Evolutionary conservation across 2,888 invertebrate genomes (phyloP).

Genomic region (Alsophila aescularia): DNA sequence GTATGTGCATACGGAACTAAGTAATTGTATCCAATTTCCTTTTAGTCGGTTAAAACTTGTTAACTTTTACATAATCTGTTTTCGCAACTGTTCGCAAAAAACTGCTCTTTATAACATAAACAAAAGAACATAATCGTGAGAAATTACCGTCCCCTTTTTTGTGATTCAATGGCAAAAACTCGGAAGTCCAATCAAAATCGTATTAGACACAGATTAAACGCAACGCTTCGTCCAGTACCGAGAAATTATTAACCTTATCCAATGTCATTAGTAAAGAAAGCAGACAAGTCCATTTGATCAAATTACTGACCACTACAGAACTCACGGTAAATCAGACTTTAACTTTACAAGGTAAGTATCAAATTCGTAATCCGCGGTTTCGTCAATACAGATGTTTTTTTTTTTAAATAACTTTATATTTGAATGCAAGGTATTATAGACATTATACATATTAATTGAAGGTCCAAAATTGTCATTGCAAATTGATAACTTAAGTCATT

Average conservation of each 20-base stretch:
- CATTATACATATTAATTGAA: constrained; percentile 25
- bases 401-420: constrained; percentile 8
- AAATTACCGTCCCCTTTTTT: constrained; percentile 24
- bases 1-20: not conserved
- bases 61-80: constrained; percentile 12
- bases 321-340: constrained; percentile 27
- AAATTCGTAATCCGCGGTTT: constrained; percentile 42
- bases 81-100: constrained; percentile 1
- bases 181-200: constrained; percentile 58
- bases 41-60: not conserved
- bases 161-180: constrained; percentile 20
- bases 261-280: constrained; percentile 68
- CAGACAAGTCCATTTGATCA: constrained; percentile 44
- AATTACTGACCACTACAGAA: constrained; percentile 40
- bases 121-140: constrained; percentile 23
- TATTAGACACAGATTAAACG: constrained; percentile 57
- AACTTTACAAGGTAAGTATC: constrained; percentile 29
- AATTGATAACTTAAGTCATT: constrained; percentile 50
- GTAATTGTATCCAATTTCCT: not conserved
- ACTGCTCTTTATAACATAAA: not conserved
- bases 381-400: constrained; percentile 5
- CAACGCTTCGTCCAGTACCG: constrained; percentile 40
- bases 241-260: constrained; percentile 52
- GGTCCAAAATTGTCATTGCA: constrained; percentile 31
- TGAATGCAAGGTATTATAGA: constrained; percentile 25